Evolutionary conservation across 2,113 vertebrate species (phyloP).

Genomic region (Chamaetylas fuelleborni): DNA sequence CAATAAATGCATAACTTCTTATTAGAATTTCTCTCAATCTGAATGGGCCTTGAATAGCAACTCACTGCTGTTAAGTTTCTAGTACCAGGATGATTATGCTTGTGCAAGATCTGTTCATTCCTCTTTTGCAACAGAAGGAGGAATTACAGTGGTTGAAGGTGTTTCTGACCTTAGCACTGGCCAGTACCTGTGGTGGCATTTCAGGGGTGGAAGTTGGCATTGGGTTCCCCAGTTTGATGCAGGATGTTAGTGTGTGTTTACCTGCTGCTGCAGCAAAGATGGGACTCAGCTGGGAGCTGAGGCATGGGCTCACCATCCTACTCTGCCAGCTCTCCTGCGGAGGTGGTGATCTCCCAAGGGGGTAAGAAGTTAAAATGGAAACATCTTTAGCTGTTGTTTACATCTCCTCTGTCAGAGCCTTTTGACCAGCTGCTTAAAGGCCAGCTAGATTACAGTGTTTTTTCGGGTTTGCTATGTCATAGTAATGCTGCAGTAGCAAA

Average conservation of each 20-base stretch:
- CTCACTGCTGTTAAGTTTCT: neutral
- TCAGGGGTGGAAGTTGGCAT: too few species aligned
- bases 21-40: neutral
- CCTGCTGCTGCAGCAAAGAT: neutral
- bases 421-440: neutral
- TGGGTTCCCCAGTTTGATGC: neutral
- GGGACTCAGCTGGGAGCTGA: neutral
- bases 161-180: neutral
- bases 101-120: neutral
- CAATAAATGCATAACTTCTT: neutral
- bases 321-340: neutral
- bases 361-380: neutral
- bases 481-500: neutral
- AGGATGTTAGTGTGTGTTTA: neutral
- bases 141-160: neutral
- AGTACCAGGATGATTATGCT: neutral
- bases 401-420: neutral
- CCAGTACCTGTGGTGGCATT: neutral
- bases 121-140: neutral
- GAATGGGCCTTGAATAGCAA: neutral
- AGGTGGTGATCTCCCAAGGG: neutral
- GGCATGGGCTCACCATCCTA: rapidly evolving
- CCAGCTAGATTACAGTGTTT: neutral
- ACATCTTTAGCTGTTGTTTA: neutral
- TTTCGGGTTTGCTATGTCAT: neutral